phyloP scores from a whole-genome alignment of 2,113 vertebrate species.

The Anhinga anhinga region DNA sequence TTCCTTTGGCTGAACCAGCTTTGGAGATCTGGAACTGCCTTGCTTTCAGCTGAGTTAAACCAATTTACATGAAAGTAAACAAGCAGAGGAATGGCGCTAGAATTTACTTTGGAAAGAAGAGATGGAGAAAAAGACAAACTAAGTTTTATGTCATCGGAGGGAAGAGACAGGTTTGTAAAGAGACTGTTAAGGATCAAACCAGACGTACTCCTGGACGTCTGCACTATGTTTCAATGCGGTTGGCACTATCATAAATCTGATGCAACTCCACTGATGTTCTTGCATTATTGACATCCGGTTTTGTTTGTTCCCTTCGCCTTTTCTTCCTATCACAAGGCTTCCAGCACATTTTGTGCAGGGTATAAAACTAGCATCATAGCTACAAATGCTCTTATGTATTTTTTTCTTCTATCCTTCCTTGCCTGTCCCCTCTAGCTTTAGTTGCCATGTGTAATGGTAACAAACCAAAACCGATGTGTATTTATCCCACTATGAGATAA shows the following conservation, averaged over 20 bases:
- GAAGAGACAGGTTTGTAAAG: background rate
- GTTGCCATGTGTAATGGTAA: background rate
- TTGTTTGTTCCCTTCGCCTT: background rate
- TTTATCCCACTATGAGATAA: background rate
- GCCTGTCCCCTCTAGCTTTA: background rate
- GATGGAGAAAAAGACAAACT: background rate
- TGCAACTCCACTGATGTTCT: background rate
- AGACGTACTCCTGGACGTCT: accelerated
- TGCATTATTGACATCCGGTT: background rate
- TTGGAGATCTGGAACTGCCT: background rate
- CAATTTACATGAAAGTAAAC: background rate
- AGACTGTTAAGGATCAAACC: background rate
- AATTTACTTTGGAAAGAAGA: background rate
- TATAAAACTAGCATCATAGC: background rate
- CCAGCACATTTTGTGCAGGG: background rate
- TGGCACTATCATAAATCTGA: accelerated
- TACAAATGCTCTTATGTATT: background rate
- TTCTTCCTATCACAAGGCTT: background rate
- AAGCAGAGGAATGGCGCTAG: background rate
- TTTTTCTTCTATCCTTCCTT: background rate
- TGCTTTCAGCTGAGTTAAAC: background rate
- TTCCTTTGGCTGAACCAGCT: background rate
- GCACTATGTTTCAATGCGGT: accelerated
- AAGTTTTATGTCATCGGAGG: background rate
- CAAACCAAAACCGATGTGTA: background rate